phyloP scores from a whole-genome alignment of 2,113 vertebrate genomes.

The Paracanthobrama guichenoti region DNA sequence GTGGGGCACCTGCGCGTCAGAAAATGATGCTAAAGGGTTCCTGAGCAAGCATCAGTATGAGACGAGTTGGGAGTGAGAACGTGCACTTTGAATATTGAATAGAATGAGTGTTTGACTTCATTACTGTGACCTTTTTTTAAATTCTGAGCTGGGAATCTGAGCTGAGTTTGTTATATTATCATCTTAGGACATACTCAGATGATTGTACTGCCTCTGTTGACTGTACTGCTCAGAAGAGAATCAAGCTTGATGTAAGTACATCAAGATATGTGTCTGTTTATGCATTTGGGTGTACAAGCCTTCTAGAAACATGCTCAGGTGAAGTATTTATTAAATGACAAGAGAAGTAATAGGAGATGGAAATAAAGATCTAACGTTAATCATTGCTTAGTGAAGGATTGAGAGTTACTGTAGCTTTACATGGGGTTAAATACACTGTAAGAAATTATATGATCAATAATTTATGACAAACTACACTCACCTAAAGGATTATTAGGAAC shows the following conservation, averaged over 20 bases:
- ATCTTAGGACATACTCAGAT: conserved; percentile 78
- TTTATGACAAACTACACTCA: too few relatives aligned
- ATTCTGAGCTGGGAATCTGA: background rate
- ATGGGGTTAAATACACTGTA: background rate
- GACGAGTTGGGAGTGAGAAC: too few relatives aligned
- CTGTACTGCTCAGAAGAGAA: conserved; percentile 76
- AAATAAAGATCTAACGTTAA: background rate
- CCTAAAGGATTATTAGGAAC: too few relatives aligned
- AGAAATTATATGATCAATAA: too few relatives aligned
- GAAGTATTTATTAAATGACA: background rate
- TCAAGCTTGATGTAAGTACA: conserved; percentile 86
- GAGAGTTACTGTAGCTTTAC: background rate
- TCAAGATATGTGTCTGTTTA: conserved; percentile 16
- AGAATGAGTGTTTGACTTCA: background rate
- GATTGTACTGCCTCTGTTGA: conserved; percentile 61
- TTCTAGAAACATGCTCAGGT: background rate
- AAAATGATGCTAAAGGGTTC: too few relatives aligned
- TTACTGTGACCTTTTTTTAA: background rate
- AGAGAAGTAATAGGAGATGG: background rate
- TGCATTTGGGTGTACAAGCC: background rate
- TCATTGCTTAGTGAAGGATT: background rate
- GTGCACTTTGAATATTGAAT: background rate
- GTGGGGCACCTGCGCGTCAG: too few relatives aligned
- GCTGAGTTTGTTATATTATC: conserved; percentile 40
- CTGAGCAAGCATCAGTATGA: too few relatives aligned